Evolutionary conservation across 2,797 vertebrate species (phyloP), one percentile per base, ranked within the genome.

Genomic region (Argya squamiceps): DNA sequence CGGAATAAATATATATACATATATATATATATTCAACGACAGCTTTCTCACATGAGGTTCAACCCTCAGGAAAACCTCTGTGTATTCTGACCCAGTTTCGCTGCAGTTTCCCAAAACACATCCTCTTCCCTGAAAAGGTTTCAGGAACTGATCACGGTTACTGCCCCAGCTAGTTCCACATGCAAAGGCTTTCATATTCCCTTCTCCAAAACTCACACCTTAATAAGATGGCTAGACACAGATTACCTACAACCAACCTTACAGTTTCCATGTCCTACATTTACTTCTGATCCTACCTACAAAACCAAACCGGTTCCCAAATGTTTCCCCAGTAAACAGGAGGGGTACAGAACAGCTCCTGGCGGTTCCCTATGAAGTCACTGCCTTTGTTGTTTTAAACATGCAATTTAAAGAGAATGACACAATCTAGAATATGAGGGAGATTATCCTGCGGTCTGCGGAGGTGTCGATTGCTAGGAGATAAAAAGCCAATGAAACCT

Each of bases 351-450:
- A 88, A 94, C 94, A 94, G 95, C 95, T 97, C 94, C 81, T 82
- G 97, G 96, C 90, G 89, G 97, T 93, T 98, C 94, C 93, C 95
- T 96, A 93, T 97, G 97, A 98, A 98, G 96, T 97, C 97, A 97
- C 97, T 88, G 96, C 93, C 97, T 98, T 97, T 97, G 97, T 97
- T 97, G 93, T 97, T 97, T 92, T 92, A 97, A 97, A 96, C 96
- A 93, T 93, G 96, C 96, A 98, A 98, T 98, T 97, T 92, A 75
- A 93, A 74, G 84, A 96, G 96, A 97, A 97, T 95, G 97, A 98
- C 98, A 97, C 96, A 97, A 95, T 91, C 79, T 71, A 80, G 80
- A 96, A 67, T 93, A 93, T 79, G 63, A 84, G 81, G 62, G 90
- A 97, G 95, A 96, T 96, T 92, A 97, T 78, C 50, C 88, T 95